Evolutionary conservation across 1,140 invertebrate genomes (phyloP).

Genomic region (Pomacea maculata): DNA sequence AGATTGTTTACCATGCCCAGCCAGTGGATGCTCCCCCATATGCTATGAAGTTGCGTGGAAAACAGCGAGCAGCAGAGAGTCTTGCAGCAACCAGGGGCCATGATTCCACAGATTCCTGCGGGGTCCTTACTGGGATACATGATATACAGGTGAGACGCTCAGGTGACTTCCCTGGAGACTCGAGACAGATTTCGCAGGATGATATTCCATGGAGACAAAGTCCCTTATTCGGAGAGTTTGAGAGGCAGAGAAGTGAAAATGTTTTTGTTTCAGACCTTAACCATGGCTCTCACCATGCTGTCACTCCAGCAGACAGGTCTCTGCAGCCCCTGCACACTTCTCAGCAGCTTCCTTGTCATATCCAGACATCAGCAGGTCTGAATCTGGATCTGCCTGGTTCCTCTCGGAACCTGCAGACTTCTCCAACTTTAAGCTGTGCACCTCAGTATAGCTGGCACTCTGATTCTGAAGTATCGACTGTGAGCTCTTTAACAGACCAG

Average conservation of each 20-base stretch:
- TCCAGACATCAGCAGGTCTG: too few species aligned
- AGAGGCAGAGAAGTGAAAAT: neutral
- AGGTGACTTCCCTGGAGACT: neutral
- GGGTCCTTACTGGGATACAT: neutral
- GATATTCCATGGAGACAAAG: slow-evolving; percentile 3
- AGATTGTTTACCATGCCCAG: slow-evolving; percentile 5
- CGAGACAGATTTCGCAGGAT: neutral
- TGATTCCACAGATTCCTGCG: too few species aligned
- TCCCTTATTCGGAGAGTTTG: slow-evolving; percentile 2
- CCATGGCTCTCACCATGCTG: too few species aligned
- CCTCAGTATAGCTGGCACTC: too few species aligned
- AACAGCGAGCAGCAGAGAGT: neutral
- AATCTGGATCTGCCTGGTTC: neutral
- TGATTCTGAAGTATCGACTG: too few species aligned
- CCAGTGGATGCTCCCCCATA: slow-evolving; percentile 1
- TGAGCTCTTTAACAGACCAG: too few species aligned
- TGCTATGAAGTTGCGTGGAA: slow-evolving; percentile 11
- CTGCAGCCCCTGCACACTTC: too few species aligned
- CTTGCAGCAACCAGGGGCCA: neutral
- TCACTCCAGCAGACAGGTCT: too few species aligned
- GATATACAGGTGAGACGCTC: neutral
- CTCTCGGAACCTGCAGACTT: too few species aligned
- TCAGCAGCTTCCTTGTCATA: too few species aligned
- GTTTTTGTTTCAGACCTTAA: too few species aligned
- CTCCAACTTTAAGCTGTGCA: too few species aligned